Percentiles rank a stretch among this genome's conserved stretches.
These are phyloP conservation scores for Drosophila punjabiensis DNA, from an alignment of 1,140 invertebrate species.

Conservation along the genomic window DNA sequence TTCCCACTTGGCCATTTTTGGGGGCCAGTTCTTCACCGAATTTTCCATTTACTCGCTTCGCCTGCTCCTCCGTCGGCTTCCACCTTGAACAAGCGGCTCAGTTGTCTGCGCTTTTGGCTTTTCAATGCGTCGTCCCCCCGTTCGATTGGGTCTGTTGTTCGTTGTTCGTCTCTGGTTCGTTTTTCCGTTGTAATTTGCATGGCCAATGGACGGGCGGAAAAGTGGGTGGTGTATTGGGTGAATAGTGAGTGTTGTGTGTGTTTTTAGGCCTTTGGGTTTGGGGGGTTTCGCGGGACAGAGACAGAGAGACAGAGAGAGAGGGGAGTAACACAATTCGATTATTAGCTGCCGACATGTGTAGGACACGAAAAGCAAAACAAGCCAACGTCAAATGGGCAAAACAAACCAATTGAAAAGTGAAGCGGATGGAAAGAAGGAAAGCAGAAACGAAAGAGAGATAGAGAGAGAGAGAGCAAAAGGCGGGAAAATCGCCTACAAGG, in stretches of 20 bases:
- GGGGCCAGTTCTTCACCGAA: constrained; percentile 18
- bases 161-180: constrained; percentile 5
- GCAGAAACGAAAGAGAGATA: not conserved
- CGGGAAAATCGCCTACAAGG: constrained; percentile 20
- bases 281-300: not conserved
- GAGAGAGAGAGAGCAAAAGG: not conserved
- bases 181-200: constrained; percentile 45
- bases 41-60: not conserved
- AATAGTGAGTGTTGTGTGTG: not conserved
- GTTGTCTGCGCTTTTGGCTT: constrained; percentile 51
- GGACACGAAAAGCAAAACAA: constrained; percentile 44
- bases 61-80: not conserved
- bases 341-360: constrained; percentile 60
- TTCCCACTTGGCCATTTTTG: constrained; percentile 44
- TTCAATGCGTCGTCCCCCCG: constrained; percentile 27
- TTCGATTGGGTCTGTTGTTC: constrained; percentile 21
- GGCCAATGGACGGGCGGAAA: constrained; percentile 14
- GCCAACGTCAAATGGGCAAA: constrained; percentile 22
- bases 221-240: not conserved
- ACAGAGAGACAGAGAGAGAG: constrained; percentile 21
- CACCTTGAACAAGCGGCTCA: constrained; percentile 51
- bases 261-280: constrained; percentile 6
- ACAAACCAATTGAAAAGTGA: constrained; percentile 14
- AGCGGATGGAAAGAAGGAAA: not conserved
- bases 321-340: constrained; percentile 60